phyloP scores from a whole-genome alignment of 2,888 invertebrate genomes.

The Apocheima hispidaria region DNA sequence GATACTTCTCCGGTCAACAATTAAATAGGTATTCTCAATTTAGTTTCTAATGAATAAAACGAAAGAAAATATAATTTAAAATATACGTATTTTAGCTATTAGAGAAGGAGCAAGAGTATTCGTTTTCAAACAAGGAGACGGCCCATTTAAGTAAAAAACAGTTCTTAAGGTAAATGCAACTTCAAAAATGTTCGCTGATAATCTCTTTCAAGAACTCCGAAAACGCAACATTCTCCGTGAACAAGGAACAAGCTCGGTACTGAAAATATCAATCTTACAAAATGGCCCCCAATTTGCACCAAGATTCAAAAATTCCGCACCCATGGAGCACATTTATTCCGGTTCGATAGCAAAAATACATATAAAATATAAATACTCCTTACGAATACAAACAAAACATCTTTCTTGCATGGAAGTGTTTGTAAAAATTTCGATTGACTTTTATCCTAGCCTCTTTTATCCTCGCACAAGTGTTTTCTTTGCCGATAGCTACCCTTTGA shows the following conservation, averaged over 20 bases:
- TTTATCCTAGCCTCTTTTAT: conserved; percentile 55
- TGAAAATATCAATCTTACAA: not conserved
- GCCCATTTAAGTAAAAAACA: no score
- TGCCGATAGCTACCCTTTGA: conserved; percentile 83
- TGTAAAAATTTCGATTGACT: conserved; percentile 77
- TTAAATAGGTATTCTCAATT: conserved; percentile 11
- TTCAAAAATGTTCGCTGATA: not conserved
- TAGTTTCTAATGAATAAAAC: not conserved
- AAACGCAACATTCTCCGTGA: not conserved
- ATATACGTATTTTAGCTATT: no score
- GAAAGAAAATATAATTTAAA: not conserved
- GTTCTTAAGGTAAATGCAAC: no score
- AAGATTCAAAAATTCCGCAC: conserved; percentile 3
- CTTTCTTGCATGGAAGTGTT: conserved; percentile 54
- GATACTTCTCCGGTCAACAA: conserved; percentile 22
- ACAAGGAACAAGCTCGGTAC: not conserved
- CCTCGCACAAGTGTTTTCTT: conserved; percentile 80
- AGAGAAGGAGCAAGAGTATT: no score
- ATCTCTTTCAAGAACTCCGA: not conserved
- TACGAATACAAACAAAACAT: conserved; percentile 40
- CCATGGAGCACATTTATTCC: conserved; percentile 22
- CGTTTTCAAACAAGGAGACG: no score
- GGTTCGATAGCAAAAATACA: conserved; percentile 28
- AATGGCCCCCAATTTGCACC: conserved; percentile 21
- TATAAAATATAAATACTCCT: conserved; percentile 35